phyloP scores from a whole-genome alignment of 2,888 invertebrate species.

The Eristalis arbustorum region DNA sequence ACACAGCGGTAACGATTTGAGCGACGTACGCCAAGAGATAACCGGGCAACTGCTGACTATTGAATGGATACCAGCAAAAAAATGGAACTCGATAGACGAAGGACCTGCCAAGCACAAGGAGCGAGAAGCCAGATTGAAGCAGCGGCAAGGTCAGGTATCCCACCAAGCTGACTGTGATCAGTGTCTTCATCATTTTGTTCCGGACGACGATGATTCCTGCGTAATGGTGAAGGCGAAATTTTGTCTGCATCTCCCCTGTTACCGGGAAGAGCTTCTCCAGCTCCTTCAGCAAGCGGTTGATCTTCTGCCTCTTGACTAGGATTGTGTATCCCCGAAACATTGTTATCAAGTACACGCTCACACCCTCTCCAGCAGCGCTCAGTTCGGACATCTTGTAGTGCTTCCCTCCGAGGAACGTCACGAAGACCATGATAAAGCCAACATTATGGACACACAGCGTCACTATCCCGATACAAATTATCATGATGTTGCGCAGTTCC shows the following conservation, averaged over 20 bases:
- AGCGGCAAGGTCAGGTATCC: not conserved
- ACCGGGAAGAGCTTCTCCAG: constrained; percentile 13
- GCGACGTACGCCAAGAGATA: constrained; percentile 8
- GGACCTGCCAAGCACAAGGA: not conserved
- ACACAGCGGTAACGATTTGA: not conserved
- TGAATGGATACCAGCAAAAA: not conserved
- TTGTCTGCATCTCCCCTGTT: not conserved
- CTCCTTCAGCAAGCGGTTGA: not conserved
- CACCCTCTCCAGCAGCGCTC: not conserved
- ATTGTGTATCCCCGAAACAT: not conserved
- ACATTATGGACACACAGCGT: not conserved
- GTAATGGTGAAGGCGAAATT: not conserved
- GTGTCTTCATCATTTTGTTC: not conserved
- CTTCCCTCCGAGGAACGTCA: not conserved
- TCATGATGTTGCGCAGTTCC: not conserved
- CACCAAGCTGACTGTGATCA: not conserved
- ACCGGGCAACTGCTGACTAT: not conserved
- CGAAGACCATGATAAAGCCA: not conserved
- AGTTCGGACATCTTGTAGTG: not conserved
- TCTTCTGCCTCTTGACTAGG: not conserved
- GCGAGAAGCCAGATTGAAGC: not conserved
- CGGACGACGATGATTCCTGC: not conserved
- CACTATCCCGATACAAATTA: not conserved
- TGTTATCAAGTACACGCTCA: not conserved
- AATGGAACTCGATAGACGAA: constrained; percentile 11